Percentiles rank a stretch among this genome's conserved stretches.
Conservation (phyloP, 2,888 invertebrate genomes). For the Drosophila subquinaria region DNA sequence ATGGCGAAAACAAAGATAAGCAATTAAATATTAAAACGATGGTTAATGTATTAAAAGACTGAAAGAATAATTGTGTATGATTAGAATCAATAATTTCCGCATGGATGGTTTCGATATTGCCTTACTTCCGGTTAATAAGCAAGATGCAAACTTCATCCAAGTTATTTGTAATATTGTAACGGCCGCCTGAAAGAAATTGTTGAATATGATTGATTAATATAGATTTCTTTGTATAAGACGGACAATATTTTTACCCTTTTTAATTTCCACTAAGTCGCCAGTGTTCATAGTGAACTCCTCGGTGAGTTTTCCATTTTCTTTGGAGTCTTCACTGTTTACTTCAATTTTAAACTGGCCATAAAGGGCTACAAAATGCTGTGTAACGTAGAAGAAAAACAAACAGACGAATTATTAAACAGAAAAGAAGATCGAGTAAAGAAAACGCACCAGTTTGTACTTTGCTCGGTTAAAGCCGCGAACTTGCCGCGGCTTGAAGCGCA, state of each 20-base stretch:
- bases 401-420: neutral
- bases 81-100: neutral
- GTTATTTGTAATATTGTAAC: constrained; percentile 50
- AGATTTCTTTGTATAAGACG: neutral
- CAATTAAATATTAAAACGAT: neutral
- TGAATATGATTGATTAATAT: neutral
- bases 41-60: constrained; percentile 3
- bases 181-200: constrained; percentile 35
- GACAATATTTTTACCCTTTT: constrained; percentile 47
- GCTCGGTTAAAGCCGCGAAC: constrained; percentile 61
- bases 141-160: constrained; percentile 40
- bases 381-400: neutral
- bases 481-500: constrained; percentile 76
- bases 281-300: constrained; percentile 29
- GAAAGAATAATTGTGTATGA: neutral
- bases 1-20: neutral
- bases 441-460: constrained; percentile 62
- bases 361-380: constrained; percentile 70
- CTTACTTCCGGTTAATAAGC: constrained; percentile 44
- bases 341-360: constrained; percentile 66
- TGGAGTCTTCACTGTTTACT: constrained; percentile 7
- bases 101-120: neutral
- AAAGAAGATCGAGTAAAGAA: neutral
- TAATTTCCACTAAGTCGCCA: constrained; percentile 70
- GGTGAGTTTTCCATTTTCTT: constrained; percentile 15